Evolutionary conservation across 1,140 invertebrate species (phyloP), one percentile per base, ranked within the genome.

Genomic region (Micrasema longulum): DNA sequence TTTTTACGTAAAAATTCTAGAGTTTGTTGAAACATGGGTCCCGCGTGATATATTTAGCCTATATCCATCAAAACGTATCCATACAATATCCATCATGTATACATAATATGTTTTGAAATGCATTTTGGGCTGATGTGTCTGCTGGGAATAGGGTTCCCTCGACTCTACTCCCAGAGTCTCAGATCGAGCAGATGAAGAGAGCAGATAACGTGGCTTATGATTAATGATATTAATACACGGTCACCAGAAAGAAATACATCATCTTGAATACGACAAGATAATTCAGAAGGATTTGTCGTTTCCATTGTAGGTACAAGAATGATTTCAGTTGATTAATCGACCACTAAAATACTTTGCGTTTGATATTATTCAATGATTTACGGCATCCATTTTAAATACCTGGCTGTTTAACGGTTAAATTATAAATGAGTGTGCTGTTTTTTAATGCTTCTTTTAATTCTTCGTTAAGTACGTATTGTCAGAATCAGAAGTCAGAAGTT

Each of bases 281-380:
- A 60, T 60, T 60, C 55, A 60, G 43, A 64, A 64, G 60, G 60
- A 64, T 64, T 64, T 64, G 60, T 64, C 60, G 41, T 48, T 64
- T 64, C 36, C 55, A 60, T 60, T 60, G 55, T 60, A 60, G n/a
- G 36, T 20, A 31, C 26, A 31, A 31, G 55, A 60, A 60, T 60
- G 55, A 60, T 38, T 41, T 38, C 16, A 41, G 35, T 16, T 60
- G 55, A 60, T 60, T 60, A 60, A 60, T 60, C 36, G 55, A 60
- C 55, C 16, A 16, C 9, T 38, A 60, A 41, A 60, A 60, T 60
- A 60, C 55, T 60, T 60, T 60, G 55, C 31, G 38, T 53, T 26
- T 53, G 7, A 31, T 31, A 31, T 31, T 31, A 31, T 31, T 31
- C 26, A 16, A 45, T 45, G 41, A 45, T 45, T 45, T 45, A 45